A percentile compares a stretch with the other conserved stretches of the same genome.
phyloP scores from a whole-genome alignment of 2,888 invertebrate genomes.

The Caenorhabditis sulstoni region DNA sequence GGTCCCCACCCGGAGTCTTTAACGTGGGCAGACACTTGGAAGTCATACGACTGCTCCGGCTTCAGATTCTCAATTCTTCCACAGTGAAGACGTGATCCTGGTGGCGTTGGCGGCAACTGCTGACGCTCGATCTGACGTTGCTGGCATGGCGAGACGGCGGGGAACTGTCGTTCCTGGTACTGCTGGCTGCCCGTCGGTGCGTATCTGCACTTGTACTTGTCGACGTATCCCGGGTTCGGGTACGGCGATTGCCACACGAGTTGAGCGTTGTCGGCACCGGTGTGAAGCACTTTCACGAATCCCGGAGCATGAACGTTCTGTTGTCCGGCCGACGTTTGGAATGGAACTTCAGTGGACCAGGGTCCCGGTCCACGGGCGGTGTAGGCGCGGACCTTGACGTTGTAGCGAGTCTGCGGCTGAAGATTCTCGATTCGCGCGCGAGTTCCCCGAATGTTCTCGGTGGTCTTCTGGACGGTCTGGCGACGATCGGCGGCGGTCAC shows the following conservation, averaged over 20 bases:
- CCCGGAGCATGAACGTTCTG: slow-evolving; percentile 57
- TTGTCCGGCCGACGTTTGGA: slow-evolving; percentile 72
- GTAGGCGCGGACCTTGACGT: slow-evolving; percentile 78
- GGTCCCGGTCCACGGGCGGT: slow-evolving; percentile 80
- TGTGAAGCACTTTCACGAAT: slow-evolving; percentile 73
- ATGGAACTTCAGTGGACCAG: slow-evolving; percentile 77
- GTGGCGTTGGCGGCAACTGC: slow-evolving; percentile 77
- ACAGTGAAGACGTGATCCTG: slow-evolving; percentile 76
- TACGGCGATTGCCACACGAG: slow-evolving; percentile 80
- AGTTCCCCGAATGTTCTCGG: slow-evolving; percentile 76
- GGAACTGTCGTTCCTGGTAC: slow-evolving; percentile 75
- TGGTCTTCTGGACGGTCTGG: slow-evolving; percentile 68
- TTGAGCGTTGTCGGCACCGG: slow-evolving; percentile 76
- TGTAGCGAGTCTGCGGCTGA: slow-evolving; percentile 78
- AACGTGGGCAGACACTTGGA: slow-evolving; percentile 74
- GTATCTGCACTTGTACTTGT: slow-evolving; percentile 79
- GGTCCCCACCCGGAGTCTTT: slow-evolving; percentile 67
- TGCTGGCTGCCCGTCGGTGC: slow-evolving; percentile 72
- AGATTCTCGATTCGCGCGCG: slow-evolving; percentile 76
- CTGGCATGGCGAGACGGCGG: slow-evolving; percentile 76
- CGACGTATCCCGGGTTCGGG: slow-evolving; percentile 74
- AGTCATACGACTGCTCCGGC: slow-evolving; percentile 78
- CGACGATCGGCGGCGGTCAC: slow-evolving; percentile 75
- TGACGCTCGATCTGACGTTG: slow-evolving; percentile 75
- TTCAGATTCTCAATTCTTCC: slow-evolving; percentile 77